Percentiles rank a stretch among this genome's conserved stretches.
These are phyloP conservation scores for Stratiomys singularior DNA, from an alignment of 2,888 invertebrate genomes.

Conservation along the genomic window DNA sequence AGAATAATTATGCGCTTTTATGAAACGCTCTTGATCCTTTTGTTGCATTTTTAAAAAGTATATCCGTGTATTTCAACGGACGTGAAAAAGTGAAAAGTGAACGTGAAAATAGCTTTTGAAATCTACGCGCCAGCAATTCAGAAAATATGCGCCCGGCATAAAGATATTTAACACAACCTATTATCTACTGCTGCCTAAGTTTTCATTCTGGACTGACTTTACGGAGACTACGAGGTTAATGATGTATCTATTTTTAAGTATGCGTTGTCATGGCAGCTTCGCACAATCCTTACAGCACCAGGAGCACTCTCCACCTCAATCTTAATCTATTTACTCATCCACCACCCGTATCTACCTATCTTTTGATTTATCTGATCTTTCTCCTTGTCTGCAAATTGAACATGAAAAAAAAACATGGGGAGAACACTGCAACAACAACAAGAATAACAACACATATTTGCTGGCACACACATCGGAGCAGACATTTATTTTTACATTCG, in stretches of 20 bases:
- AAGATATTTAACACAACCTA: too few species aligned
- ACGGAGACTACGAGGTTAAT: neutral
- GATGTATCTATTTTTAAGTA: conserved; percentile 22
- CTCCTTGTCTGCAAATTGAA: neutral
- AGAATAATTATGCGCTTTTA: too few species aligned
- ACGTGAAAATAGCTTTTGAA: too few species aligned
- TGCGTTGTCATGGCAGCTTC: conserved; percentile 10
- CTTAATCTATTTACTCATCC: neutral
- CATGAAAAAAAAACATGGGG: neutral
- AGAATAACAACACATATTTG: neutral
- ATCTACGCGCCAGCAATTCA: too few species aligned
- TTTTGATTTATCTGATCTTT: neutral
- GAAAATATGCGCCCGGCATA: too few species aligned
- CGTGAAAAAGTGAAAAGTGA: too few species aligned
- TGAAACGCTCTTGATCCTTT: too few species aligned
- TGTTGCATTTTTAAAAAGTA: too few species aligned
- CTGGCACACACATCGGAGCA: neutral
- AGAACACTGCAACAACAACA: neutral
- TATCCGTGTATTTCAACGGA: too few species aligned
- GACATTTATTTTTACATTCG: conserved; percentile 9
- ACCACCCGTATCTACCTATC: too few species aligned
- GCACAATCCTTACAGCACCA: neutral
- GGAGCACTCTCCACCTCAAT: neutral
- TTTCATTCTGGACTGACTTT: too few species aligned
- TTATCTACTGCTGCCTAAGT: too few species aligned